Evolutionary conservation across 2,797 vertebrate species (phyloP).

Genomic region (Antennarius maculatus): DNA sequence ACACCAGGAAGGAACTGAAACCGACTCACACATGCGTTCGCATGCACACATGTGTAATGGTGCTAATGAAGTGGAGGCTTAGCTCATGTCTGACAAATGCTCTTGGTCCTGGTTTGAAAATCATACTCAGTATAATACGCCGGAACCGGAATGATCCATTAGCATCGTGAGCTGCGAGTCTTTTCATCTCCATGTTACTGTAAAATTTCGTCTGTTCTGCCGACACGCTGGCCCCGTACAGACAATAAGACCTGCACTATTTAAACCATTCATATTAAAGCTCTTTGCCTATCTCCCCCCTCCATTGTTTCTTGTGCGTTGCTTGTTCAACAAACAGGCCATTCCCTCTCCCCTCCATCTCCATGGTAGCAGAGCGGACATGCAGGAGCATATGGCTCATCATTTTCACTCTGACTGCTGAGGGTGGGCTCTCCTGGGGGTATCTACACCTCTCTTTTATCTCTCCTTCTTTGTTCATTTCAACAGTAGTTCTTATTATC

Average conservation of each 20-base stretch:
- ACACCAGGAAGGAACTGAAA: conserved; percentile 49
- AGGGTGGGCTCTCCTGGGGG: conserved; percentile 76
- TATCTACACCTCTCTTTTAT: conserved; percentile 74
- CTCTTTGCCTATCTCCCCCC: conserved; percentile 21
- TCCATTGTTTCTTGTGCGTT: conserved; percentile 49
- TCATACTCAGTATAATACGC: conserved; percentile 27
- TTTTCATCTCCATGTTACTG: conserved; percentile 34
- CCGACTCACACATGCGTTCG: conserved; percentile 33
- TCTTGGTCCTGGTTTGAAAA: conserved; percentile 26
- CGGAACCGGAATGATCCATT: conserved; percentile 44
- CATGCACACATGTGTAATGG: conserved; percentile 16
- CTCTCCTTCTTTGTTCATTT: conserved; percentile 71
- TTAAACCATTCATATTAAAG: conserved; percentile 17
- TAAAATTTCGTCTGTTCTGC: conserved; percentile 5
- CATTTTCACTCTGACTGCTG: conserved; percentile 79
- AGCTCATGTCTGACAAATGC: conserved; percentile 36
- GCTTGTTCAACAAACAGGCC: conserved; percentile 60
- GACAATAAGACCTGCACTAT: conserved; percentile 18
- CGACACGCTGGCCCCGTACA: background rate
- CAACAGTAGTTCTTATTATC: conserved; percentile 66
- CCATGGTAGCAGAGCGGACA: conserved; percentile 78
- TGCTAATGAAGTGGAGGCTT: conserved; percentile 61
- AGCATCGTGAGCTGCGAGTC: conserved; percentile 7
- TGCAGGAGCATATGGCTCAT: conserved; percentile 82
- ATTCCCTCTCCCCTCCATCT: conserved; percentile 71